phyloP scores from a whole-genome alignment of 2,888 invertebrate genomes.

The Tridacna crocea region DNA sequence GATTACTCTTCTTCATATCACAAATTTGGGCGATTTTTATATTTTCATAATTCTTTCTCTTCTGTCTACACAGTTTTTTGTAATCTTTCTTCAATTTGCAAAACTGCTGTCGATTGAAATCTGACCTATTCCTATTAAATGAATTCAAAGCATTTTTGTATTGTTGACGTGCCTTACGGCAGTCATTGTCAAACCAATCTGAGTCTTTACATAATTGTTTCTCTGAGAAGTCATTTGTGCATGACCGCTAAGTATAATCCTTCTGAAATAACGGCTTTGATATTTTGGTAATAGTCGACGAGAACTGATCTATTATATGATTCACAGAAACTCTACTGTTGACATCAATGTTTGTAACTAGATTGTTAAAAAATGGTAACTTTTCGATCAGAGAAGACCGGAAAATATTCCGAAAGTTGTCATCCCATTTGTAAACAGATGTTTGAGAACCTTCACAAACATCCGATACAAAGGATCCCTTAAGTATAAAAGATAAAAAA shows the following conservation, averaged over 20 bases:
- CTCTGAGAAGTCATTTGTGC: neutral
- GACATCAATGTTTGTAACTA: neutral
- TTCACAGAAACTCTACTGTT: constrained; percentile 8
- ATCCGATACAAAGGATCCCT: neutral
- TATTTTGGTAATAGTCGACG: neutral
- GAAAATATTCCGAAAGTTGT: neutral
- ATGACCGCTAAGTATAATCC: too few relatives aligned
- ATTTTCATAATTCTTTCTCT: neutral
- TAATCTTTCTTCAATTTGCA: constrained; percentile 8
- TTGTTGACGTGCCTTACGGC: neutral
- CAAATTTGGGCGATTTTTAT: constrained; percentile 19
- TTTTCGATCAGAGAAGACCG: constrained; percentile 19
- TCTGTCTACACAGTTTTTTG: constrained; percentile 19
- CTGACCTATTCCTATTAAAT: neutral
- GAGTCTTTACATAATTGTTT: neutral
- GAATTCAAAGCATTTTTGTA: constrained; percentile 8
- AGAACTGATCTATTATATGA: neutral
- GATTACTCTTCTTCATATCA: neutral
- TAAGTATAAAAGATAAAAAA: neutral
- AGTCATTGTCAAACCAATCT: constrained; percentile 23
- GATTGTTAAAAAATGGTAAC: constrained; percentile 6
- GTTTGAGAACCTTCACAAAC: neutral
- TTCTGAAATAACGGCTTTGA: constrained; percentile 16
- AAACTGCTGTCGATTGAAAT: constrained; percentile 1
- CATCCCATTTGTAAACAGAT: neutral